Percentiles rank a stretch among this genome's conserved stretches.
Evolutionary conservation across 2,888 invertebrate genomes (phyloP).

Genomic region (Mongoloraphidia duomilia): DNA sequence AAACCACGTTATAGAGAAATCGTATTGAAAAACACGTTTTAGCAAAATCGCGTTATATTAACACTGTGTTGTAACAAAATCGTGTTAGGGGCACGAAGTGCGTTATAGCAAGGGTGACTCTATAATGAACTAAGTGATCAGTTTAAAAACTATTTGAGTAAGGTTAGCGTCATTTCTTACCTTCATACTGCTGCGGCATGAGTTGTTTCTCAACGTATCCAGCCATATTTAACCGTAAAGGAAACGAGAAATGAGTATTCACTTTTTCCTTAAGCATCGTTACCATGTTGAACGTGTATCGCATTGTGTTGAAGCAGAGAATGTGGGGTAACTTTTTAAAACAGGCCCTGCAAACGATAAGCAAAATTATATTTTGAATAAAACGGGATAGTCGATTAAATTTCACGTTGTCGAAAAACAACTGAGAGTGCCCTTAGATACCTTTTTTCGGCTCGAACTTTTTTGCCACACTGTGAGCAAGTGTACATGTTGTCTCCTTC

Average conservation of each 20-base stretch:
- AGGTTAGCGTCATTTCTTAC: conserved; percentile 25
- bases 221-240: conserved; percentile 83
- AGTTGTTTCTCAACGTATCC: conserved; percentile 88
- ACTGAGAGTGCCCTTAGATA: conserved; percentile 19
- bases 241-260: conserved; percentile 93
- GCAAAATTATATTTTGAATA: conserved; percentile 6
- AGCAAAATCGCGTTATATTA: too few relatives aligned
- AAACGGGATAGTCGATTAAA: conserved; percentile 6
- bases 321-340: conserved; percentile 89
- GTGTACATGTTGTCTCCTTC: conserved; percentile 98
- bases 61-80: too few relatives aligned
- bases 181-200: conserved; percentile 78
- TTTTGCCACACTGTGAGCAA: conserved; percentile 87
- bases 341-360: conserved; percentile 64
- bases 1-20: too few relatives aligned
- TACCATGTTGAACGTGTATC: conserved; percentile 94
- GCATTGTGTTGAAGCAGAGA: conserved; percentile 91
- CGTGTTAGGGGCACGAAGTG: too few relatives aligned
- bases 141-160: too few relatives aligned
- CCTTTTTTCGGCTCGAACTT: conserved; percentile 90
- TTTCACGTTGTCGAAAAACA: neutral
- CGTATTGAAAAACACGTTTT: too few relatives aligned
- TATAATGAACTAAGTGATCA: too few relatives aligned
- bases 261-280: conserved; percentile 96
- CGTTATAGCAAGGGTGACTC: too few relatives aligned